Conservation (phyloP, 1,140 invertebrate species). For the Papilio polytes region DNA sequence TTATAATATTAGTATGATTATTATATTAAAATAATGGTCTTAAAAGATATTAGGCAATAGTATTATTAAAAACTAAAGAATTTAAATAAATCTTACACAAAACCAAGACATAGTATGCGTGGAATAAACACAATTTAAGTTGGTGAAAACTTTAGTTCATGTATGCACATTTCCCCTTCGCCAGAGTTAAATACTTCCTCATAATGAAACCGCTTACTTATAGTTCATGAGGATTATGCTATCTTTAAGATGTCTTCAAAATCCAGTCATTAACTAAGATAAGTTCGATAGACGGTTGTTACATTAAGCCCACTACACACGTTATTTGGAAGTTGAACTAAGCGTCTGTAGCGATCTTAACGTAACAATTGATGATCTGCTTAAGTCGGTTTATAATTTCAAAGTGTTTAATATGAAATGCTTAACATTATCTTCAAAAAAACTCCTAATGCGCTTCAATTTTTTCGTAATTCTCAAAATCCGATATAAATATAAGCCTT, state of each 20-base stretch:
- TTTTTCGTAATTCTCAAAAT: neutral
- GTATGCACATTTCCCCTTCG: neutral
- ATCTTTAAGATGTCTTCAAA: neutral
- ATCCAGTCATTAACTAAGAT: neutral
- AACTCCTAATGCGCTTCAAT: neutral
- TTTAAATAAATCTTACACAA: neutral
- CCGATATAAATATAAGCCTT: neutral
- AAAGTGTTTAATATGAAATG: no score
- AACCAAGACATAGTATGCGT: neutral
- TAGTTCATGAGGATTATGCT: neutral
- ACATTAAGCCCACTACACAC: no score
- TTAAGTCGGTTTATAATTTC: no score
- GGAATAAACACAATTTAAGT: conserved; percentile 3
- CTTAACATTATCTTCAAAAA: no score
- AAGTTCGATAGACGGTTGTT: neutral
- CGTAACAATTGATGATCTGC: no score
- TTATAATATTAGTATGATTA: no score
- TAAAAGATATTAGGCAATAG: no score
- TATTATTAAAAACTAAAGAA: neutral
- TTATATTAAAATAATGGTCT: no score
- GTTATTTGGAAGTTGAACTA: no score
- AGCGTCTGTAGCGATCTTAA: no score
- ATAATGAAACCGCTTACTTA: neutral
- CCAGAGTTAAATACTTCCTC: neutral
- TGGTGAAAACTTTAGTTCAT: neutral